A percentile compares a stretch with the other conserved stretches of the same genome.
These are phyloP conservation scores for Lycodopsis pacificus DNA, from an alignment of 2,797 vertebrate genomes.

Conservation along the genomic window DNA sequence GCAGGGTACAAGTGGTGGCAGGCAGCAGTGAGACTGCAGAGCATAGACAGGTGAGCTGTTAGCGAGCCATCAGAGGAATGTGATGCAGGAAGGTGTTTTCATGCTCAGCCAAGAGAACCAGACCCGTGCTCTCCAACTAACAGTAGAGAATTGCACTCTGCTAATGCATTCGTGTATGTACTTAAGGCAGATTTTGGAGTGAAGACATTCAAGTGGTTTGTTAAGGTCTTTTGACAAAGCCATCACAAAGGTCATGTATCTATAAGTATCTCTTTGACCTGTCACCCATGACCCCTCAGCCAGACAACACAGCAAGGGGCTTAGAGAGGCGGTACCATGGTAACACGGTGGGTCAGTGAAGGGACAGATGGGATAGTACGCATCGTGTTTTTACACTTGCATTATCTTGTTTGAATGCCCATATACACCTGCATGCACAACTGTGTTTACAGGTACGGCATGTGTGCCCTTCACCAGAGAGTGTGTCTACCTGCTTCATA, in stretches of 20 bases:
- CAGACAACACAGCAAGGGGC: slow-evolving; percentile 45
- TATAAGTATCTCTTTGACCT: slow-evolving; percentile 75
- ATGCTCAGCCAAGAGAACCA: neutral
- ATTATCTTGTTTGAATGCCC: neutral
- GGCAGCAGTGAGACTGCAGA: slow-evolving; percentile 36
- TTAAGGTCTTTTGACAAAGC: slow-evolving; percentile 58
- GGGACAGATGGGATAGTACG: slow-evolving; percentile 53
- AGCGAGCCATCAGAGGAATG: slow-evolving; percentile 36
- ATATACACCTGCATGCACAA: slow-evolving; percentile 4
- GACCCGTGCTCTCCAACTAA: neutral
- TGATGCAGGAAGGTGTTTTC: slow-evolving; percentile 16
- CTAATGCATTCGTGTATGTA: neutral
- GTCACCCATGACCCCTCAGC: slow-evolving; percentile 70
- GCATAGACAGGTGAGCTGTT: slow-evolving; percentile 58
- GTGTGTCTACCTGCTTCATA: slow-evolving; percentile 8
- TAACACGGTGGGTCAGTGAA: slow-evolving; percentile 69
- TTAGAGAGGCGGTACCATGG: slow-evolving; percentile 59
- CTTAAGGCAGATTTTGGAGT: slow-evolving; percentile 26
- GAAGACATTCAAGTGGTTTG: slow-evolving; percentile 51
- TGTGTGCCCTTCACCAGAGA: neutral
- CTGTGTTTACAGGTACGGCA: neutral
- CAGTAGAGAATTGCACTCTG: neutral
- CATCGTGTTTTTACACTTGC: neutral
- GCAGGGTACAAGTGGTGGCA: slow-evolving; percentile 73
- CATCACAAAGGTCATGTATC: slow-evolving; percentile 62